Percentiles rank a stretch among this genome's conserved stretches.
These are phyloP conservation scores for Apotomis turbidana DNA, from an alignment of 2,888 invertebrate species.

Conservation along the genomic window DNA sequence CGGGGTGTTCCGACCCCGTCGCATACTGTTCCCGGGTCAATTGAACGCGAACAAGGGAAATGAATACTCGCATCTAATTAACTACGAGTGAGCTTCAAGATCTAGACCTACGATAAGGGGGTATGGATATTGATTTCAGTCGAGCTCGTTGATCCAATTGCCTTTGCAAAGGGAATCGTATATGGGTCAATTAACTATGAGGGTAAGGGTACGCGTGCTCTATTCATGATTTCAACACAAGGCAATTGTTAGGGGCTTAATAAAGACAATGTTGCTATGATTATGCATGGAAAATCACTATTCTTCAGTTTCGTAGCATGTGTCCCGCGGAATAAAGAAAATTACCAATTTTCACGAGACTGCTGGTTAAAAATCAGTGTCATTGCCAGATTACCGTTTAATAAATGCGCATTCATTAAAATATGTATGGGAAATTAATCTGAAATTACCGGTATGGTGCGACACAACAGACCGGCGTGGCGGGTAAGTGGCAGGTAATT, in stretches of 20 bases:
- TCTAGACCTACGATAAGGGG: conserved; percentile 40
- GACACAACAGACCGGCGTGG: conserved; percentile 46
- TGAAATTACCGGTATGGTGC: conserved; percentile 31
- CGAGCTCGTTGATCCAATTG: conserved; percentile 35
- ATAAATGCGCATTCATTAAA: conserved; percentile 29
- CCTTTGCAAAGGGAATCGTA: conserved; percentile 26
- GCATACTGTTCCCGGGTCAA: conserved; percentile 39
- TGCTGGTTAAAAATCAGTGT: not conserved
- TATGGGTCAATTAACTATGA: conserved; percentile 13
- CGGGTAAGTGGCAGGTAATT: conserved; percentile 69
- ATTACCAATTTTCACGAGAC: not conserved
- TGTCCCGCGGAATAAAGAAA: too few relatives aligned
- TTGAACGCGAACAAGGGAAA: conserved; percentile 44
- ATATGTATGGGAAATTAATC: conserved; percentile 30
- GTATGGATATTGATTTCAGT: conserved; percentile 39
- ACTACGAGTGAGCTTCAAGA: conserved; percentile 39
- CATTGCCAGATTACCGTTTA: not conserved
- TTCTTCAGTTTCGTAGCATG: too few relatives aligned
- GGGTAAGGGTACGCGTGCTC: not conserved
- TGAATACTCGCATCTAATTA: conserved; percentile 44
- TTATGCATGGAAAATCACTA: too few relatives aligned
- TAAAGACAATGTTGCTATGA: too few relatives aligned
- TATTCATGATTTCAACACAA: conserved; percentile 1
- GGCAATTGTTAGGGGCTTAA: too few relatives aligned
- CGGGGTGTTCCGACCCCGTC: conserved; percentile 35